phyloP scores from a whole-genome alignment of 2,113 vertebrate species.

The Rhabdornis inornatus region DNA sequence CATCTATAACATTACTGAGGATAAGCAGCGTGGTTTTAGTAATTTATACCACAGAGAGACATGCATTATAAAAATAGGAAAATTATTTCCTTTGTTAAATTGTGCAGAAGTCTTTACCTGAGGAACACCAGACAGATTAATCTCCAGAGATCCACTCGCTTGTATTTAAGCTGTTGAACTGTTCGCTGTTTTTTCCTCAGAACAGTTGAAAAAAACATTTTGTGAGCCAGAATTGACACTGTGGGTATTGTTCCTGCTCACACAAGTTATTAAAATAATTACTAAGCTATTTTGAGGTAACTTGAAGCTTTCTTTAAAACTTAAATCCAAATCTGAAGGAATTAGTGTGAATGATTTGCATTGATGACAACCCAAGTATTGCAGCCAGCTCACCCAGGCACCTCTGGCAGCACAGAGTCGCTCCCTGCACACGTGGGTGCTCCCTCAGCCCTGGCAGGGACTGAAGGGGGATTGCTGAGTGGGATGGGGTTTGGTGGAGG shows the following conservation, averaged over 20 bases:
- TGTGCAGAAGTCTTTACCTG: constrained; percentile 52
- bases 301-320: constrained; percentile 64
- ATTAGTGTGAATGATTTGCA: neutral
- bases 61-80: constrained; percentile 59
- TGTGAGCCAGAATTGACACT: constrained; percentile 49
- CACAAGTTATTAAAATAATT: constrained; percentile 65
- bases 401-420: fast-evolving
- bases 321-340: constrained; percentile 49
- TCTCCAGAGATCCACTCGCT: constrained; percentile 53
- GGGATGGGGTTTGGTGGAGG: neutral
- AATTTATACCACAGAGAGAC: constrained; percentile 51
- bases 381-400: neutral
- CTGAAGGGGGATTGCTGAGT: fast-evolving
- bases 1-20: constrained; percentile 47
- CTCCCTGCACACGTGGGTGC: fast-evolving
- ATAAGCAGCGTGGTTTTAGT: constrained; percentile 55
- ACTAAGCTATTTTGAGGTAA: constrained; percentile 64
- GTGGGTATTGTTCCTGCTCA: constrained; percentile 63
- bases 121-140: constrained; percentile 50
- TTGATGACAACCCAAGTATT: neutral
- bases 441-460: fast-evolving
- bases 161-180: constrained; percentile 58
- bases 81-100: constrained; percentile 57
- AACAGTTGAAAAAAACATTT: constrained; percentile 54
- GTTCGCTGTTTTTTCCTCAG: constrained; percentile 42